Evolutionary conservation across 1,140 invertebrate genomes (phyloP).

Genomic region (Bathynomus jamesi): DNA sequence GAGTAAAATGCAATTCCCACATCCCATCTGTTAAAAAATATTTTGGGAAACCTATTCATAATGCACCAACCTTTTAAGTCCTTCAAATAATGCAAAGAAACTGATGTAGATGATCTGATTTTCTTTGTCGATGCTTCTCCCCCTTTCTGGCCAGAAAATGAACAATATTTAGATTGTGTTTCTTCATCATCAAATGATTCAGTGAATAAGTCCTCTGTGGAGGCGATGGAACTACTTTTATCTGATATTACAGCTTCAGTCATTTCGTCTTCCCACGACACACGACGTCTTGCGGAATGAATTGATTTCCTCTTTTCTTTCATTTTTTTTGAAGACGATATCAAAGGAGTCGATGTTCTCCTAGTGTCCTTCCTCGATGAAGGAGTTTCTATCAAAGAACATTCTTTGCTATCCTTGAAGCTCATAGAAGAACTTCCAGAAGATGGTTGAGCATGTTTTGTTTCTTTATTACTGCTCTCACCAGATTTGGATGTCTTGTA

Average conservation of each 20-base stretch:
- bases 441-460: too few relatives aligned
- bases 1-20: too few relatives aligned
- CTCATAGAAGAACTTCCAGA: neutral
- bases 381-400: neutral
- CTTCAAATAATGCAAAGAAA: neutral
- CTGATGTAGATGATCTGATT: neutral
- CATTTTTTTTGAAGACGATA: neutral
- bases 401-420: neutral
- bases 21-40: too few relatives aligned
- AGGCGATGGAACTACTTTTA: neutral
- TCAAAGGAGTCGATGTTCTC: constrained; percentile 2
- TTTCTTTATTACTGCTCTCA: too few relatives aligned
- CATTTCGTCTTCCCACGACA: constrained; percentile 12
- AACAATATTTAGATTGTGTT: neutral
- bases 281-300: neutral
- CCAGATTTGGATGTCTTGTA: too few relatives aligned
- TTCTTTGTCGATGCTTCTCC: neutral
- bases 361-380: neutral
- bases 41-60: too few relatives aligned
- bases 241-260: neutral
- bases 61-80: neutral
- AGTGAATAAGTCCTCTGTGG: neutral
- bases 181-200: neutral
- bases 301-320: constrained; percentile 6
- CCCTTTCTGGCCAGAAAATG: neutral